Evolutionary conservation across 2,113 vertebrate genomes (phyloP), one percentile per base, ranked within the genome.

Genomic region (Lanius collurio): DNA sequence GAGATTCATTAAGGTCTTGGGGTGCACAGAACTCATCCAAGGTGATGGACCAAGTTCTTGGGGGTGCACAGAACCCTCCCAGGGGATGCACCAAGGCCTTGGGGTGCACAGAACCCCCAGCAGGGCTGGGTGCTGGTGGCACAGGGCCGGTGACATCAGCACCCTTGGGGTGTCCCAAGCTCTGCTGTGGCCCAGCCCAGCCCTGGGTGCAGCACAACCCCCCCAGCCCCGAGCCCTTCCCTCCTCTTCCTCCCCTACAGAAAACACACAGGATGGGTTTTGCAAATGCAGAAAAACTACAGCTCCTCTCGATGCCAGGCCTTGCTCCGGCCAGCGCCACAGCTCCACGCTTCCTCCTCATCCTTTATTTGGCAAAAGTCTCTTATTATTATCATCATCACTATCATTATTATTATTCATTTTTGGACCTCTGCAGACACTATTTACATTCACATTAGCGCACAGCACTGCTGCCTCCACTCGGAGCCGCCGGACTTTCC

Each of bases 381-480:
- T 98, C 96, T 87, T 95, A 78, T 94, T 91, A 85, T 94, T 75
- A 73, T 95, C 83, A 47, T 94, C 49, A 26, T 49, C 83, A 64
- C 31, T 6, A 83, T 37, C 60, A 75, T 82, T 56, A 91, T 85
- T 57, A 42, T 83, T 55, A 62, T 79, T 85, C 39, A 53, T 67
- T 87, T 95, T 98, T 98, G 99, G 98, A 98, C 98, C 98, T 98
- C 98, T 98, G 98, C 98, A 98, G 98, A 98, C 98, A 98, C 98
- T 99, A 99, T 99, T 97, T 99, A 99, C 99, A 99, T 99, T 99
- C 99, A 99, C 99, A 99, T 99, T 98, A 98, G 97, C 59, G 28
- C 65, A 44, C 83, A 75, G 91, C 52, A 71, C 83, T 55, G 91
- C 87, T 83, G 83, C 92, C 52, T 90, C 85, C 41, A 80, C 92